Evolutionary conservation across 2,888 invertebrate genomes (phyloP), one percentile per base, ranked within the genome.

Genomic region (Lasioglossum villosulum): DNA sequence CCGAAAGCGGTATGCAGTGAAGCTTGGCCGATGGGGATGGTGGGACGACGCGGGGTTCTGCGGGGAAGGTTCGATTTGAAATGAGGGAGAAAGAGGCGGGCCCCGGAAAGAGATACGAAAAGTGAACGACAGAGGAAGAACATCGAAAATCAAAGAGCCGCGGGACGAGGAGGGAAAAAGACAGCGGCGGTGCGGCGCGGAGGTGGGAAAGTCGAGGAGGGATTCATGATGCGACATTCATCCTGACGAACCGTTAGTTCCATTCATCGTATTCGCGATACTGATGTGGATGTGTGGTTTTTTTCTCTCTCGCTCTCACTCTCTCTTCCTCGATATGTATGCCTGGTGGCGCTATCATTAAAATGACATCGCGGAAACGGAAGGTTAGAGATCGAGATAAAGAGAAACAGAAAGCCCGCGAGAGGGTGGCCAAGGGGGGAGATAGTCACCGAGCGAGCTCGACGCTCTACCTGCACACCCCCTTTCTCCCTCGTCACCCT

Each of bases 161-260:
- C 66, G 8, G 30, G 34, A 71, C 52, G 56, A 63, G 45, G 48
- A 74, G 45, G 72, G 75, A 71, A 59, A 77, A 70, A 59, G 37
- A 75, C 37, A 42, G 34, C 75, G 66, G 30, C 34, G 23, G 8
- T 3, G 52, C 3, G 52, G 52, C n/a, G n/a, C 56, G 56, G 68
- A 63, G 45, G 68, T 37, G 74, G 78, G 39, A 52, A 48, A 78
- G 70, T 34, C 42, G 71, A 68, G 59, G 75, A 78, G 78, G 73
- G 75, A 59, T 76, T 74, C 84, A 81, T 87, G 88, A 90, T 80
- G 86, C 90, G 90, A 92, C 90, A 93, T 92, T 91, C 90, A 92
- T 93, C 91, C 91, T 88, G 91, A 90, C 92, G 92, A 92, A 92
- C 91, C 88, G 91, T 93, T 93, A 92, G 90, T 90, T 90, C 91